phyloP scores from a whole-genome alignment of 2,113 vertebrate species.

The Aptenodytes forsteri region DNA sequence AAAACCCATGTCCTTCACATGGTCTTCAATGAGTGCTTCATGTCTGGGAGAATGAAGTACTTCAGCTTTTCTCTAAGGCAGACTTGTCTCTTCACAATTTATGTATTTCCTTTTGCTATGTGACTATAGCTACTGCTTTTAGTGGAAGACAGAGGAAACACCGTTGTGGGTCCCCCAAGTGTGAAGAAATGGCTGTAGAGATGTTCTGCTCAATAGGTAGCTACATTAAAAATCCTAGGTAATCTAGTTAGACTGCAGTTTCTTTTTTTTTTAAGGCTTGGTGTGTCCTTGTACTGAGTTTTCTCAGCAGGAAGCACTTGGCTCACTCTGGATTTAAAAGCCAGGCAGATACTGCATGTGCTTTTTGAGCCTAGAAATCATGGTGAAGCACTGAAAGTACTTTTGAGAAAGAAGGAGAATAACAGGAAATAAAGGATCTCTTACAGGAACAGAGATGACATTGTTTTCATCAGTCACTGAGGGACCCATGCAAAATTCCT shows the following conservation, averaged over 20 bases:
- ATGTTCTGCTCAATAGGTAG: not conserved
- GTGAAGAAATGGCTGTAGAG: not conserved
- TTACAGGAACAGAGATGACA: not conserved
- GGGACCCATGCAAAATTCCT: not conserved
- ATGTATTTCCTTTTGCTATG: not conserved
- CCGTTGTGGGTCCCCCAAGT: fast-evolving
- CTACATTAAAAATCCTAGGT: not conserved
- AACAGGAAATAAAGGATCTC: not conserved
- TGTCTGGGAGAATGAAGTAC: not conserved
- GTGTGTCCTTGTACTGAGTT: not conserved
- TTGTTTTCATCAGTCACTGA: not conserved
- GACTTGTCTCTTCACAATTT: not conserved
- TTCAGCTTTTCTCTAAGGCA: not conserved
- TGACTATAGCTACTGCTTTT: not conserved
- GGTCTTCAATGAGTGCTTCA: not conserved
- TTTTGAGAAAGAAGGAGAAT: not conserved
- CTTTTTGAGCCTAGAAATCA: not conserved
- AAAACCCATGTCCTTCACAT: not conserved
- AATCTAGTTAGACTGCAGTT: not conserved
- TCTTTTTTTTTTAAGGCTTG: not conserved
- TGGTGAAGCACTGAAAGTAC: not conserved
- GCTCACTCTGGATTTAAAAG: not conserved
- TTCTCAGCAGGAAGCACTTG: not conserved
- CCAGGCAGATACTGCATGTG: not conserved
- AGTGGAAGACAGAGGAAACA: not conserved